phyloP scores from a whole-genome alignment of 2,797 vertebrate species.

The Nannoperca australis region DNA sequence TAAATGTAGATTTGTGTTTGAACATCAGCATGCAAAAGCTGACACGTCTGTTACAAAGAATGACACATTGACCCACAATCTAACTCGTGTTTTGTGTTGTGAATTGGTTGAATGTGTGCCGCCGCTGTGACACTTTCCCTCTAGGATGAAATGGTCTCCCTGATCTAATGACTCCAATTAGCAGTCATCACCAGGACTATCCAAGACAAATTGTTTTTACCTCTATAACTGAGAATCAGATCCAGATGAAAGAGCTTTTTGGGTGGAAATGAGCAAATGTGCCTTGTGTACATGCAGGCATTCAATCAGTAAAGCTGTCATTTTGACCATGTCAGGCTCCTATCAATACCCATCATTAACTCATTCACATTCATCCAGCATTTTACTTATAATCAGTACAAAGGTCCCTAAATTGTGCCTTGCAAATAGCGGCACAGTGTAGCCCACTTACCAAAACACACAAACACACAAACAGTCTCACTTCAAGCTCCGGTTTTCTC shows the following conservation, averaged over 20 bases:
- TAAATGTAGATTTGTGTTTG: not conserved
- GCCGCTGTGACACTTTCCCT: not conserved
- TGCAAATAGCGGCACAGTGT: conserved; percentile 49
- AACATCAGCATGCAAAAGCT: not conserved
- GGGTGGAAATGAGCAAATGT: not conserved
- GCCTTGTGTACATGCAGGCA: not conserved
- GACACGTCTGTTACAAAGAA: not conserved
- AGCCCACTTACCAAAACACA: conserved; percentile 3
- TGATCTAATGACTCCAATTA: not conserved
- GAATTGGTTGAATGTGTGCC: not conserved
- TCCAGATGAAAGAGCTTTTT: conserved; percentile 1
- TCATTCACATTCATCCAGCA: conserved; percentile 27
- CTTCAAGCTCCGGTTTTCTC: not conserved
- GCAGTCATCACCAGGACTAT: not conserved
- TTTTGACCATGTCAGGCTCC: not conserved
- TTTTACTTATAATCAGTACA: conserved; percentile 43
- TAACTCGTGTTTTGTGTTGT: not conserved
- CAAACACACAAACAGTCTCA: conserved; percentile 8
- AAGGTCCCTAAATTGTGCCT: not conserved
- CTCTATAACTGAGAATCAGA: not conserved
- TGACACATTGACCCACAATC: not conserved
- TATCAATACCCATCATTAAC: not conserved
- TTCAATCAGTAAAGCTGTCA: not conserved
- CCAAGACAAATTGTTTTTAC: not conserved
- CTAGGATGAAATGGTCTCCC: not conserved